Evolutionary conservation across 2,888 invertebrate species (phyloP), one percentile per base, ranked within the genome.

Genomic region (Zele albiditarsus): DNA sequence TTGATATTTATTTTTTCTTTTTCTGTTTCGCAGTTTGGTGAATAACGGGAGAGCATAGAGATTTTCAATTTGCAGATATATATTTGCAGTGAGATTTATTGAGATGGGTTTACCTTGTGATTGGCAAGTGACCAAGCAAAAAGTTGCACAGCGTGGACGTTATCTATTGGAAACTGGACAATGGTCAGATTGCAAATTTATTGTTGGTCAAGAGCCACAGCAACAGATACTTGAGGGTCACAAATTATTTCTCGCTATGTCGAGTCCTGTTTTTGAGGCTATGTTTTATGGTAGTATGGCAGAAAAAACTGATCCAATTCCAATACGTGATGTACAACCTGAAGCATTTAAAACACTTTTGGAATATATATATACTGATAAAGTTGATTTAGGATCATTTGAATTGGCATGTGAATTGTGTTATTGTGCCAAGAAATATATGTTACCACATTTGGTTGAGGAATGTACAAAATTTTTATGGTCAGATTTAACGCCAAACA

Each of bases 271-370:
- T 0, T 96, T 96, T 85, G 96, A 96, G 85, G 94, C 95, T 0
- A 96, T 96, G 96, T 96, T 96, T 85, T 96, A 92, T 84, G 96
- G 96, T 0, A 94, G 94, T 28, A 93, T 96, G 92, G 94, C 95
- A 0, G 95, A 96, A 84, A 94, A 94, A 80, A 91, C 92, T 78
- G 93, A 93, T 80, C 94, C 95, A 0, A 95, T 96, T 82, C 92
- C 93, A 0, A 96, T 96, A 81, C 91, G 94, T 46, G 96, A 96
- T 87, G 95, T 96, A 1, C 95, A 96, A 86, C 95, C 96, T 3
- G 95, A 96, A 81, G 96, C 96, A 0, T 96, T 96, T 83, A 94
- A 93, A 87, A 94, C 95, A 3, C 90, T 96, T 80, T 89, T 96
- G 33, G 94, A 96, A 92, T 95, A 96, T 82, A 95, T 96, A 73